phyloP scores from a whole-genome alignment of 2,113 vertebrate species.

The Illadopsis cleaveri region DNA sequence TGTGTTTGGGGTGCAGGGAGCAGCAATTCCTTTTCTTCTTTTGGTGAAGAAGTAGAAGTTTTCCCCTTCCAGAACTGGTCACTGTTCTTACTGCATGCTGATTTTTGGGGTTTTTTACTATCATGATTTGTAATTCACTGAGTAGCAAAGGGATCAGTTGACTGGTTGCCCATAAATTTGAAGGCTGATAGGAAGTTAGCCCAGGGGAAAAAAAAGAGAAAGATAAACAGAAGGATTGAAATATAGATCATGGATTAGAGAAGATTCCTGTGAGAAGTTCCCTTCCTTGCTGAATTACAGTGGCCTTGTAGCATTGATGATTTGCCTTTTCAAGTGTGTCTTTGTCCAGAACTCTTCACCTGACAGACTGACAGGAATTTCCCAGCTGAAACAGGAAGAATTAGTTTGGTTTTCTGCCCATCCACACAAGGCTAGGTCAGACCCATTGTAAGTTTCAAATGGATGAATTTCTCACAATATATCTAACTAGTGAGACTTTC shows the following conservation, averaged over 20 bases:
- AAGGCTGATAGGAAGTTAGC: background rate
- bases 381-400: constrained; percentile 37
- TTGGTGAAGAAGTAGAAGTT: background rate
- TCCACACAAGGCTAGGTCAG: constrained; percentile 48
- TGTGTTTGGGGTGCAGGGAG: constrained; percentile 54
- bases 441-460: constrained; percentile 33
- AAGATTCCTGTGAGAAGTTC: background rate
- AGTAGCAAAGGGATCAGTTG: constrained; percentile 35
- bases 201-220: background rate
- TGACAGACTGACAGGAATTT: constrained; percentile 45
- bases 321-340: constrained; percentile 48
- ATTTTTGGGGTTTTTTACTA: background rate
- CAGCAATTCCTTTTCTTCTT: constrained; percentile 43
- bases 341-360: constrained; percentile 38
- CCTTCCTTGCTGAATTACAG: constrained; percentile 8
- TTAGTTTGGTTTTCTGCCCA: constrained; percentile 12
- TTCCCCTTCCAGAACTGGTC: background rate
- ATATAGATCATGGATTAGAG: background rate
- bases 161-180: background rate
- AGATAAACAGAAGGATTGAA: background rate
- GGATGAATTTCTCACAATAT: constrained; percentile 37
- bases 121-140: constrained; percentile 15
- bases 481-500: constrained; percentile 35
- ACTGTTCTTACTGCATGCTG: constrained; percentile 51
- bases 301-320: constrained; percentile 44